These are phyloP conservation scores for Hymenochirus boettgeri DNA, from an alignment of 2,113 vertebrate species.

Conservation along the genomic window DNA sequence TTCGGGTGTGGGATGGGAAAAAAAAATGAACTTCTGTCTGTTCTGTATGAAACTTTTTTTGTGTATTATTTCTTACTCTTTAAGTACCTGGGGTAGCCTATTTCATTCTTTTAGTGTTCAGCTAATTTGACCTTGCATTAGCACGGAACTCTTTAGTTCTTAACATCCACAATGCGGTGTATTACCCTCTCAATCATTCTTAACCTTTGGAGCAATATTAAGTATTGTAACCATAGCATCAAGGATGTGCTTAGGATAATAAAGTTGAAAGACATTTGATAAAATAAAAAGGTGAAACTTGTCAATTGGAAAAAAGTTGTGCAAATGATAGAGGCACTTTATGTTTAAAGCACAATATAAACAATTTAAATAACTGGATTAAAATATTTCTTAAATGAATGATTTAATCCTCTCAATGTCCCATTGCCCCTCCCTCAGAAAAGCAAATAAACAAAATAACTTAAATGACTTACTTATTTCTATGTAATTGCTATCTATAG, in stretches of 20 bases:
- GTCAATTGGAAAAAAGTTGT: neutral
- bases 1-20: too few relatives aligned
- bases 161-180: neutral
- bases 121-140: slow-evolving; percentile 37
- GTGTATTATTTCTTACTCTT: neutral
- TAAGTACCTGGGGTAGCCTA: slow-evolving; percentile 11
- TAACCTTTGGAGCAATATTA: slow-evolving; percentile 31
- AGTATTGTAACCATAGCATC: slow-evolving; percentile 8
- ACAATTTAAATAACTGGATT: too few relatives aligned
- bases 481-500: too few relatives aligned
- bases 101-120: slow-evolving; percentile 40
- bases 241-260: neutral
- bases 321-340: neutral
- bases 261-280: slow-evolving; percentile 1
- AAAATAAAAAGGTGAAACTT: neutral
- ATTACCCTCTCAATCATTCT: slow-evolving; percentile 1
- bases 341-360: neutral
- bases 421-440: too few relatives aligned
- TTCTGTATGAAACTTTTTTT: neutral
- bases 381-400: too few relatives aligned
- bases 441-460: too few relatives aligned
- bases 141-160: slow-evolving; percentile 27
- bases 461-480: too few relatives aligned
- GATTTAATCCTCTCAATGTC: too few relatives aligned
- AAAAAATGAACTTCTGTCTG: neutral